These are phyloP conservation scores for Odontamblyopus rebecca DNA, from an alignment of 2,797 vertebrate species.

Conservation along the genomic window DNA sequence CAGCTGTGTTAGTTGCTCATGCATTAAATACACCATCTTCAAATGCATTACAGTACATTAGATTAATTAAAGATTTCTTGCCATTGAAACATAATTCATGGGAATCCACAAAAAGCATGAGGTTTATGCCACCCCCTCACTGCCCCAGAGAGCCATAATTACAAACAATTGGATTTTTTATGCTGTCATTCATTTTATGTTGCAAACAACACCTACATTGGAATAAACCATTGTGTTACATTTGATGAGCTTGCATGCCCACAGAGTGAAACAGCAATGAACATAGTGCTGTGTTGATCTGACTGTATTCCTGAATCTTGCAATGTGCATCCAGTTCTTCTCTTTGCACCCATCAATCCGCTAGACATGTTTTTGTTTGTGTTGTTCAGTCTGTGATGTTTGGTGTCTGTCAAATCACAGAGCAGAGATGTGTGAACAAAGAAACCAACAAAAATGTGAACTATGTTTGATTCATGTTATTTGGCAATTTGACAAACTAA, in stretches of 20 bases:
- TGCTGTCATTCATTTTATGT: constrained; percentile 37
- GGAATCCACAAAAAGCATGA: constrained; percentile 69
- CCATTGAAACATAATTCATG: constrained; percentile 67
- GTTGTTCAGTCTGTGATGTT: constrained; percentile 45
- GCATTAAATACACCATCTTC: constrained; percentile 21
- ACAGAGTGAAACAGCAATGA: constrained; percentile 80
- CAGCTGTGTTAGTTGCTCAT: constrained; percentile 42
- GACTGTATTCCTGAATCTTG: constrained; percentile 18
- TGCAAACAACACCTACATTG: constrained; percentile 51
- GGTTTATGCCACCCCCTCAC: constrained; percentile 60
- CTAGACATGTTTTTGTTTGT: constrained; percentile 54
- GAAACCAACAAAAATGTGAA: constrained; percentile 32
- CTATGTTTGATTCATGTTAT: neutral
- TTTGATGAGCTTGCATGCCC: constrained; percentile 53
- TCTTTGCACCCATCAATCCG: constrained; percentile 52
- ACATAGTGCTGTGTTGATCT: constrained; percentile 50
- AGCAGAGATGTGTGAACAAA: constrained; percentile 72
- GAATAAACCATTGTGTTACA: constrained; percentile 37
- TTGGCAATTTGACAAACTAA: neutral
- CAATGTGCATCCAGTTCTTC: constrained; percentile 50
- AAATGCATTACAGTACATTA: constrained; percentile 1
- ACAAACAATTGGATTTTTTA: constrained; percentile 45
- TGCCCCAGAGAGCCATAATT: constrained; percentile 64
- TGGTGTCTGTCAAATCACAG: constrained; percentile 50
- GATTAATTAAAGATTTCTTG: constrained; percentile 17